phyloP scores from a whole-genome alignment of 2,797 vertebrate genomes.

The Neostethus bicornis region DNA sequence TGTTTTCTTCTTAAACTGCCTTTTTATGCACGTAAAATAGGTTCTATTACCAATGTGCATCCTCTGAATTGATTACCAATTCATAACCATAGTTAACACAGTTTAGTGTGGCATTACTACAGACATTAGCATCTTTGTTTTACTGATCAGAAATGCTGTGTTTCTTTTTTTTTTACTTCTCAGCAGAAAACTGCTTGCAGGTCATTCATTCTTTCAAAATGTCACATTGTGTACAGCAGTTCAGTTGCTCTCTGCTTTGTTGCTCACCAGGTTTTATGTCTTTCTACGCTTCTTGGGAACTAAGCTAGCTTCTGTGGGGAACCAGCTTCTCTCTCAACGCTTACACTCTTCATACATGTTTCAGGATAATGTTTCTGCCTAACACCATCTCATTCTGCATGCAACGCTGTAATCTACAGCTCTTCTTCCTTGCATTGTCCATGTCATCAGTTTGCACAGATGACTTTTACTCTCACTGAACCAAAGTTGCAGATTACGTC shows the following conservation, averaged over 20 bases:
- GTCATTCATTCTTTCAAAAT: constrained; percentile 2
- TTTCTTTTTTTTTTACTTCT: too few relatives aligned
- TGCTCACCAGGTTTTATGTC: neutral
- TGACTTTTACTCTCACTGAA: constrained; percentile 8
- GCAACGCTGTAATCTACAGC: constrained; percentile 14
- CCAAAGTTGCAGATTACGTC: constrained; percentile 7
- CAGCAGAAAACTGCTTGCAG: neutral
- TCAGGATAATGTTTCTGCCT: constrained; percentile 3
- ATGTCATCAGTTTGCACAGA: constrained; percentile 2
- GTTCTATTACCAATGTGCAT: too few relatives aligned
- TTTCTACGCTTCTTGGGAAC: constrained; percentile 10
- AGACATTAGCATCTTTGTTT: neutral
- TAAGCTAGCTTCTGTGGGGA: neutral
- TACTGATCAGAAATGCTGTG: neutral
- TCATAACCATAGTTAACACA: too few relatives aligned
- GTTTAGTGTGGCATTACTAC: too few relatives aligned
- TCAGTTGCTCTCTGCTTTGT: constrained; percentile 7
- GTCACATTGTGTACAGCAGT: neutral
- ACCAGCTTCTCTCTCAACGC: constrained; percentile 11
- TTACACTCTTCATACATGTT: constrained; percentile 15
- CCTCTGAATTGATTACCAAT: too few relatives aligned
- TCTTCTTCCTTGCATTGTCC: neutral
- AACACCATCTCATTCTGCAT: constrained; percentile 33
- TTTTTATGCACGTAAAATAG: too few relatives aligned
- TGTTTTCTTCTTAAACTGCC: too few relatives aligned